Evolutionary conservation across 2,113 vertebrate genomes (phyloP).

Genomic region (Notiomystis cincta): DNA sequence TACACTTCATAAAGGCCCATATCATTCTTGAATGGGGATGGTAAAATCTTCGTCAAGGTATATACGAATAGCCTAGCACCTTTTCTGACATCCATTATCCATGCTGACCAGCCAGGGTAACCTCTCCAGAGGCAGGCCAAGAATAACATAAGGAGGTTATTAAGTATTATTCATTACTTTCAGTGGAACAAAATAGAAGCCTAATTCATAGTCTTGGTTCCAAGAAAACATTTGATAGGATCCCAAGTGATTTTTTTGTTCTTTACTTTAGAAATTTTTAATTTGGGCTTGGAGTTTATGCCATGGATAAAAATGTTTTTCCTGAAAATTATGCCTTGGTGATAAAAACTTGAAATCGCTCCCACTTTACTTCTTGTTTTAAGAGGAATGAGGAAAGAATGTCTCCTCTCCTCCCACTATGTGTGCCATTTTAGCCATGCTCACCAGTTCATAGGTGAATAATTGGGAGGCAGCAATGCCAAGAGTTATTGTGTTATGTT

Average conservation of each 20-base stretch:
- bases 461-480: not conserved
- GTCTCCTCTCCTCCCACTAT: not conserved
- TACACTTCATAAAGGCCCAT: constrained; percentile 11
- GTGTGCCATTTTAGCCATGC: not conserved
- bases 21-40: not conserved
- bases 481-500: not conserved
- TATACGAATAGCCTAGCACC: constrained; percentile 35
- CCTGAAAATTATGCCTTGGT: constrained; percentile 2
- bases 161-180: constrained; percentile 61
- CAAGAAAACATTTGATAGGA: constrained; percentile 51
- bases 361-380: not conserved
- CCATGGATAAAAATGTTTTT: constrained; percentile 31
- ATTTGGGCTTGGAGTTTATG: constrained; percentile 40
- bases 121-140: constrained; percentile 21
- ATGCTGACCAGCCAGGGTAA: not conserved
- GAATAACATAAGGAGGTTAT: constrained; percentile 51
- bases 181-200: constrained; percentile 41
- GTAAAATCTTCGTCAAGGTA: constrained; percentile 3
- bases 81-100: constrained; percentile 48
- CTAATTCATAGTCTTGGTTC: not conserved
- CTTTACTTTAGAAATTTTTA: constrained; percentile 33
- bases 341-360: constrained; percentile 22
- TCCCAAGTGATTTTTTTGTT: constrained; percentile 11
- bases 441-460: not conserved
- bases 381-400: not conserved